Evolutionary conservation across 2,113 vertebrate species (phyloP).

Genomic region (Varanus komodoensis): DNA sequence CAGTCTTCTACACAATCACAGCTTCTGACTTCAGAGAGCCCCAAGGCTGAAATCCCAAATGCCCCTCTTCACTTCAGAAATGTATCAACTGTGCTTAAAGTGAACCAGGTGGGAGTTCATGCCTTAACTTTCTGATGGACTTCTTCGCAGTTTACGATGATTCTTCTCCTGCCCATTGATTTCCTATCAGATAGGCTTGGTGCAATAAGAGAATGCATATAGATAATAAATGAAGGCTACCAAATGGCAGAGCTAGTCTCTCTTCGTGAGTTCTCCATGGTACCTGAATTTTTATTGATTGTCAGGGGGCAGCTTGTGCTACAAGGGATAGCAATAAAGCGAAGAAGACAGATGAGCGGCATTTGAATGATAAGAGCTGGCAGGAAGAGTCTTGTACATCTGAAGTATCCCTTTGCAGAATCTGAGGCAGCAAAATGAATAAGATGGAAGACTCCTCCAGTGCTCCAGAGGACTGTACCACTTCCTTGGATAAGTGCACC

Average conservation of each 20-base stretch:
- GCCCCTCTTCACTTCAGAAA: slow-evolving; percentile 14
- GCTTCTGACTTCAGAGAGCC: not conserved
- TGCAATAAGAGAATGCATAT: slow-evolving; percentile 6
- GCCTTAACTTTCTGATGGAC: slow-evolving; percentile 31
- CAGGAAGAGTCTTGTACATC: not conserved
- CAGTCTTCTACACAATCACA: not conserved
- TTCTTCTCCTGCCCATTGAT: slow-evolving; percentile 23
- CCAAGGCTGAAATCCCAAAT: not conserved
- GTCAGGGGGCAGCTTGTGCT: not conserved
- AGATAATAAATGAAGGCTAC: slow-evolving; percentile 28
- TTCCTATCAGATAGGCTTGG: slow-evolving; percentile 28
- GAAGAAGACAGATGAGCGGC: slow-evolving; percentile 4
- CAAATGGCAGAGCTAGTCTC: not conserved
- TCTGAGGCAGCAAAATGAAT: not conserved
- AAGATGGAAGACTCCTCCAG: not conserved
- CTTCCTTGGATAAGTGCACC: not conserved
- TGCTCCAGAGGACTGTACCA: not conserved
- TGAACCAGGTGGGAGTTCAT: slow-evolving; percentile 30
- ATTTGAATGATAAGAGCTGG: slow-evolving; percentile 9
- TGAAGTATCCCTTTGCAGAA: not conserved
- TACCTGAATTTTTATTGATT: slow-evolving; percentile 30
- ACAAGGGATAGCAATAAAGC: slow-evolving; percentile 15
- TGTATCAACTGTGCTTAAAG: not conserved
- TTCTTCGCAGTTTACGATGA: not conserved
- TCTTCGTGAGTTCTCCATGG: slow-evolving; percentile 3